phyloP scores from a whole-genome alignment of 1,140 invertebrate genomes.

The Acromyrmex heyeri region DNA sequence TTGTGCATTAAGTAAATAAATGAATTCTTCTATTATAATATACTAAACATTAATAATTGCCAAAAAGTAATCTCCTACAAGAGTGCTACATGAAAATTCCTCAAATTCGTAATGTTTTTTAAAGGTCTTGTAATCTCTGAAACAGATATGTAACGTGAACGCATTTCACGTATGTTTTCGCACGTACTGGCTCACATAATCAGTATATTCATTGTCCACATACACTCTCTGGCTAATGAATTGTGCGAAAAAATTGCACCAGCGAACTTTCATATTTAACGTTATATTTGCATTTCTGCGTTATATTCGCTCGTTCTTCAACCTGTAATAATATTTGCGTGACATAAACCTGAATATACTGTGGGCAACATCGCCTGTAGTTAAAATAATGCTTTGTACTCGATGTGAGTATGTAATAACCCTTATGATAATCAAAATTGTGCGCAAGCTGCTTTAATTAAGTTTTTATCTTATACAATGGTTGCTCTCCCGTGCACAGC shows the following conservation, averaged over 20 bases:
- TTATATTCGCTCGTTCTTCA: constrained; percentile 18
- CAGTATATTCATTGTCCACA: constrained; percentile 17
- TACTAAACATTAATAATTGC: not conserved
- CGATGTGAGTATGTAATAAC: constrained; percentile 44
- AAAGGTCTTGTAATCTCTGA: not conserved
- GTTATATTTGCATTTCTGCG: constrained; percentile 25
- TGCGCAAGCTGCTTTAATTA: constrained; percentile 54
- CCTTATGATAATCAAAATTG: constrained; percentile 59
- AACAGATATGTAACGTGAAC: not conserved
- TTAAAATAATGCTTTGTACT: constrained; percentile 52
- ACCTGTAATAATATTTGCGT: constrained; percentile 45
- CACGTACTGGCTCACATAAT: not conserved
- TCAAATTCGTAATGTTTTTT: not conserved
- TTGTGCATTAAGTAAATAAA: not conserved
- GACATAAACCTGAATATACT: constrained; percentile 39
- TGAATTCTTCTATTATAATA: not conserved
- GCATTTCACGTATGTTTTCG: not conserved
- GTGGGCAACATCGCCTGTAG: constrained; percentile 10
- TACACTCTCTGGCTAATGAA: not conserved
- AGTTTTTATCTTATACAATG: constrained; percentile 59
- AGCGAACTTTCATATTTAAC: constrained; percentile 2
- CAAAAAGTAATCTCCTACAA: not conserved
- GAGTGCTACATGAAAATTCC: not conserved
- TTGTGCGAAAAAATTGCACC: constrained; percentile 36
- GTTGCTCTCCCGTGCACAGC: not conserved